Conservation (phyloP, 2,888 invertebrate genomes). For the Agrochola litura region DNA sequence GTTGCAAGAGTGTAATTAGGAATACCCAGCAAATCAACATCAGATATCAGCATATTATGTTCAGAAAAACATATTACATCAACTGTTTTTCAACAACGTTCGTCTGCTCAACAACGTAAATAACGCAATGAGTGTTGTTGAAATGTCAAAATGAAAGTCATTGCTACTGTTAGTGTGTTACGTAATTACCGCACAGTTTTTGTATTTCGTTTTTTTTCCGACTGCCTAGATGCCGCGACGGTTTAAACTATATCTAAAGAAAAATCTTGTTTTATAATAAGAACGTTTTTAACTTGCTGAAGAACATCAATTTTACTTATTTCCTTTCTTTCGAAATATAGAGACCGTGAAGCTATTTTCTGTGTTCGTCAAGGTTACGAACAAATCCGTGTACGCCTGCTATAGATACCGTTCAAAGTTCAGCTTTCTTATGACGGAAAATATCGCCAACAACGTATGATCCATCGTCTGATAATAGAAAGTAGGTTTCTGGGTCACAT, state of each 20-base stretch:
- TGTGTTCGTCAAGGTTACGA: slow-evolving; percentile 28
- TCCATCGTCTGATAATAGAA: slow-evolving; percentile 59
- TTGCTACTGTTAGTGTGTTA: too few relatives aligned
- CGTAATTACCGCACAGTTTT: too few relatives aligned
- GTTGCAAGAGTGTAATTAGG: too few relatives aligned
- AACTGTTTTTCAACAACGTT: too few relatives aligned
- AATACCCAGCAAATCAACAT: too few relatives aligned
- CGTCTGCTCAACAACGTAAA: too few relatives aligned
- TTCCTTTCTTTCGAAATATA: background rate
- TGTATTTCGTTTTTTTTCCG: background rate
- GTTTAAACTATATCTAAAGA: background rate
- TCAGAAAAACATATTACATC: too few relatives aligned
- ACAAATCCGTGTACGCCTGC: slow-evolving; percentile 23
- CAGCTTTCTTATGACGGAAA: slow-evolving; percentile 30
- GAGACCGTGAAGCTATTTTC: slow-evolving; percentile 8
- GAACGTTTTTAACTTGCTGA: background rate
- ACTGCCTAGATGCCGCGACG: background rate
- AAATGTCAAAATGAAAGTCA: too few relatives aligned
- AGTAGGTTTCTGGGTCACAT: slow-evolving; percentile 64
- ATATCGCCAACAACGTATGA: slow-evolving; percentile 46
- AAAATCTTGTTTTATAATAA: background rate
- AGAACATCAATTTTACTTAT: background rate
- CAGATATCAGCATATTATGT: too few relatives aligned
- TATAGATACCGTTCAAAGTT: slow-evolving; percentile 38
- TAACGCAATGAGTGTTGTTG: too few relatives aligned